phyloP scores from a whole-genome alignment of 2,797 vertebrate species.

The Mycteria americana region DNA sequence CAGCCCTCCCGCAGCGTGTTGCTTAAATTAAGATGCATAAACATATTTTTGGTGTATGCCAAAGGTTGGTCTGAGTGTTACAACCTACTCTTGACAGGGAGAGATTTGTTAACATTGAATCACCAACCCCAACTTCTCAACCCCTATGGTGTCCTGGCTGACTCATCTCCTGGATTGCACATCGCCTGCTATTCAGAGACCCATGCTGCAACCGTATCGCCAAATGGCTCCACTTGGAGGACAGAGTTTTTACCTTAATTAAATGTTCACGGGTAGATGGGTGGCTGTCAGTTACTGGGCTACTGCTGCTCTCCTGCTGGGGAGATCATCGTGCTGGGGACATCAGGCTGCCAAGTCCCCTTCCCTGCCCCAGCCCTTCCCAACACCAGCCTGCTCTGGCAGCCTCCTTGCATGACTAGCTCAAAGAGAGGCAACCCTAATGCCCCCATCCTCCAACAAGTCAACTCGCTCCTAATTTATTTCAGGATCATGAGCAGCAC shows the following conservation, averaged over 20 bases:
- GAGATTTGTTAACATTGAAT: not conserved
- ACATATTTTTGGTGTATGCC: slow-evolving; percentile 2
- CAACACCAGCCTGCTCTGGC: not conserved
- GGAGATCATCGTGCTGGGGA: not conserved
- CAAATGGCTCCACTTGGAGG: not conserved
- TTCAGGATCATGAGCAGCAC: not conserved
- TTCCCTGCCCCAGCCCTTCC: not conserved
- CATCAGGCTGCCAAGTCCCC: fast-evolving
- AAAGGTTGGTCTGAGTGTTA: not conserved
- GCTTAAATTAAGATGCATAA: not conserved
- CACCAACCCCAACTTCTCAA: not conserved
- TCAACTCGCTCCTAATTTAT: not conserved
- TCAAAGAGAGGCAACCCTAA: not conserved
- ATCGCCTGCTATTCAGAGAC: not conserved
- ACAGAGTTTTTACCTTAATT: not conserved
- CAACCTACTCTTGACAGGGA: not conserved
- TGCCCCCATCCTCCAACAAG: not conserved
- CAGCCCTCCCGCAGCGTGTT: not conserved
- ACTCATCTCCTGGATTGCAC: not conserved
- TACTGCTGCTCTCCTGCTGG: not conserved
- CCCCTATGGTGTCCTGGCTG: not conserved
- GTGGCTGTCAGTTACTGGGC: not conserved
- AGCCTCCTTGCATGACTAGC: not conserved
- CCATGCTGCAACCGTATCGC: fast-evolving
- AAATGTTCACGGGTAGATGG: too few species aligned